Evolutionary conservation across 2,888 invertebrate genomes (phyloP).

Genomic region (Embidobia sp.): DNA sequence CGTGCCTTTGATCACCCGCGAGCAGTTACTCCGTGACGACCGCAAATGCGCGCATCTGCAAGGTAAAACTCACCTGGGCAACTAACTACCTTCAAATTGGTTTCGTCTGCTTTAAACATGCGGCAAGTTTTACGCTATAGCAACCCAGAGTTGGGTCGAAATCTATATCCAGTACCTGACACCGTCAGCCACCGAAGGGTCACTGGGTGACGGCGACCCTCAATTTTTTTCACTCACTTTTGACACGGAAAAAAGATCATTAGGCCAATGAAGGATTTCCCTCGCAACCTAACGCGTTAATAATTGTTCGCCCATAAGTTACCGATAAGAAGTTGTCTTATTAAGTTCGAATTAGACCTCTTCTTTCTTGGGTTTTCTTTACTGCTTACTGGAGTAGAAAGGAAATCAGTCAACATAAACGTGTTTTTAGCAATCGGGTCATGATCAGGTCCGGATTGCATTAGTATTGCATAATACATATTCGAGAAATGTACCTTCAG

Average conservation of each 20-base stretch:
- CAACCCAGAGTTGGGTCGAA: slow-evolving; percentile 69
- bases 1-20: slow-evolving; percentile 38
- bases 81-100: slow-evolving; percentile 60
- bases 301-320: not conserved
- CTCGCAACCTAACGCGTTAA: not conserved
- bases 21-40: slow-evolving; percentile 27
- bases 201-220: slow-evolving; percentile 73
- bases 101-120: slow-evolving; percentile 63
- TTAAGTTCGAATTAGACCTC: too few relatives aligned
- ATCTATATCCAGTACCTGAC: slow-evolving; percentile 80
- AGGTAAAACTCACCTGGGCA: slow-evolving; percentile 57
- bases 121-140: slow-evolving; percentile 69
- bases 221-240: slow-evolving; percentile 18
- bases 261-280: slow-evolving; percentile 1
- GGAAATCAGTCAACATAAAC: too few relatives aligned
- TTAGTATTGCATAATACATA: too few relatives aligned
- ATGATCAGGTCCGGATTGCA: too few relatives aligned
- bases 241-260: slow-evolving; percentile 1
- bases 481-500: too few relatives aligned
- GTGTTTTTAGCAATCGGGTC: too few relatives aligned
- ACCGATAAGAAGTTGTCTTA: too few relatives aligned
- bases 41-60: slow-evolving; percentile 40
- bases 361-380: too few relatives aligned
- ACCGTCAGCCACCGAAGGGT: slow-evolving; percentile 76
- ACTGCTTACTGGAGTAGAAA: too few relatives aligned